Base-by-base conservation (phyloP, 2,113 vertebrate species). In the Melanostigma gelatinosum region DNA sequence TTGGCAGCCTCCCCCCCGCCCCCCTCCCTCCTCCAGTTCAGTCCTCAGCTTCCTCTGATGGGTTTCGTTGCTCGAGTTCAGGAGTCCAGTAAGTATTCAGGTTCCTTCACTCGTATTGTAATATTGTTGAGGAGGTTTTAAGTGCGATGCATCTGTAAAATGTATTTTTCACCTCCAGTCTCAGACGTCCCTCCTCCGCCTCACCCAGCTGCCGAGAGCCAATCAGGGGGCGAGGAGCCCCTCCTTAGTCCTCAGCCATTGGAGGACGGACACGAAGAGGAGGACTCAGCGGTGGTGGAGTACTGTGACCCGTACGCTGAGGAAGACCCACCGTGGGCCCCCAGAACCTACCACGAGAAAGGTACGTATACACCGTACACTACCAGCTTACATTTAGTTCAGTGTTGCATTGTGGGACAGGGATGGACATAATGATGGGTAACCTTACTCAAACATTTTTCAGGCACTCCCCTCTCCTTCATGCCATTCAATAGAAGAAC, bases 1-100 rank as follows among this genome's bases (percentile, higher is more conserved):
- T 80, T 50, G 63, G 93, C 95, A 94, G 96, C 96, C 89, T 96
- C 96, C 89, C 97, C 97, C 83, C 96, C 97, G 75, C 96, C 97
- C 88, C 96, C 97, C 84, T 96, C 97, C 90, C 94, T 97, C 87
- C 96, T 98, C 85, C 98, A 98, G 96, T 96, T 98, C 95, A 97
- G 96, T 91, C 97, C 98, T 83, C 98, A 99, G 96, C 97, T 99
- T 88, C 98, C 98, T 22, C 94, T 99, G 89, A 98, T 97, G 96
- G 97, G 98, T 87, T 99, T 99, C 90, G 98, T 98, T 88, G 97
- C 97, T 94, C 96, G 97, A 92, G 96, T 99, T 92, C 97, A 99
- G 94, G 98, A 99, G 95, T 97, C 97, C 92, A 99, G 98, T 99
- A 95, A 98, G 98, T 98, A 44, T 32, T 62, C 18, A 1, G 29